These are phyloP conservation scores for Centroberyx gerrardi DNA, from an alignment of 2,797 vertebrate species.

Conservation along the genomic window DNA sequence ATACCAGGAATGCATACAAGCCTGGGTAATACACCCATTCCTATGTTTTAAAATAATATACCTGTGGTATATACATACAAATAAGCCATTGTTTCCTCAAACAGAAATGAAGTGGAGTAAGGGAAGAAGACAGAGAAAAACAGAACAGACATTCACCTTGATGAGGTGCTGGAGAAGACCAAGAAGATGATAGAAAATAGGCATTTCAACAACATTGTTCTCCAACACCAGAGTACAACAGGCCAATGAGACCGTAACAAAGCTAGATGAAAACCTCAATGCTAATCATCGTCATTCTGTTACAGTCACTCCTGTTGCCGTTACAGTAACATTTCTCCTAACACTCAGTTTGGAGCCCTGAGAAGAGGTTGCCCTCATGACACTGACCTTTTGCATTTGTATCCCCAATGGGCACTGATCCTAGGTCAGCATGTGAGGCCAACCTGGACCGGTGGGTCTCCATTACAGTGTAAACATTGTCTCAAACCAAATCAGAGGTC, in stretches of 20 bases:
- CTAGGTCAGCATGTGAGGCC: conserved; percentile 2
- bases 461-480: conserved; percentile 42
- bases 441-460: not conserved
- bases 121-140: not conserved
- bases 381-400: conserved; percentile 3
- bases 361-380: conserved; percentile 28
- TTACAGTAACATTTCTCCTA: conserved; percentile 21
- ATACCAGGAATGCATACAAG: conserved; percentile 6
- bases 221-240: conserved; percentile 5
- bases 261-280: not conserved
- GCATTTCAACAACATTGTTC: no score
- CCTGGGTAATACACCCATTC: not conserved
- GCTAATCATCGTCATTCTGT: not conserved
- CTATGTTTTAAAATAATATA: conserved; percentile 11
- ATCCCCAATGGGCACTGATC: not conserved
- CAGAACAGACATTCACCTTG: not conserved
- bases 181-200: not conserved
- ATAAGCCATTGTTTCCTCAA: conserved; percentile 8
- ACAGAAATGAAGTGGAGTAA: not conserved
- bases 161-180: not conserved
- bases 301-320: not conserved
- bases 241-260: not conserved
- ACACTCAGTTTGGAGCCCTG: conserved; percentile 35
- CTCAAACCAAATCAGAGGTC: conserved; percentile 9
- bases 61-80: conserved; percentile 20